Base-by-base conservation (phyloP, 2,113 vertebrate species). In the Platichthys stellatus region DNA sequence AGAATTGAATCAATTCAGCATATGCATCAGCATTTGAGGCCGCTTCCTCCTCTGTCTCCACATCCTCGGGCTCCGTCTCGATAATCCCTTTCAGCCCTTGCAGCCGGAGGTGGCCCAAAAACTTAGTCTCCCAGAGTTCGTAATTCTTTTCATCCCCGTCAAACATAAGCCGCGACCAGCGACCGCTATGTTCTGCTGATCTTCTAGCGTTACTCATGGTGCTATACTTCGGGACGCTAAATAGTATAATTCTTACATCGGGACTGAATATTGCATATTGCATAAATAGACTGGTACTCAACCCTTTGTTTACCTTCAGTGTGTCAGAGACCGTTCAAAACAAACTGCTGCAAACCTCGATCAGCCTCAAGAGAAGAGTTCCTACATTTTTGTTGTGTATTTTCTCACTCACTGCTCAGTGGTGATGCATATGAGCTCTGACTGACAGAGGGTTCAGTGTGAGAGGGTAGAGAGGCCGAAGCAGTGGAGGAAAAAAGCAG, bases 371-470 rank as follows among this genome's bases (percentile, higher is more conserved):
- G 4, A 63, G 1, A 24, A 31, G 13, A 58, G 17, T 24, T 23
- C 35, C 63, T 59, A 23, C n/a, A 67, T 82, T 68, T 35, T 72
- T 28, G 56, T 60, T 53, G 2, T 58, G 53, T 47, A 7, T 60
- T 45, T 18, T 26, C 23, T 63, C 7, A 72, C 24, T 72, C 21
- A 3, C 5, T 40, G 43, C 66, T 63, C 40, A 60, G 51, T 26
- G 35, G 10, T 43, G 88, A 88, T 71, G 78, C 76, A 87, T 82
- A 92, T 88, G 77, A 84, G 65, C 65, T 78, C 77, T 79, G 84
- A 86, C 74, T 77, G 76, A 69, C 71, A 51, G 74, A 59, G 68
- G 63, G 63, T 38, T 62, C 23, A 51, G 68, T 57, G 20, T 51
- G 10, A 35, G 58, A 59, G 69, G 10, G 15, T 13, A 17, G 5